phyloP scores from a whole-genome alignment of 2,113 vertebrate genomes.

The Sterrhoptilus dennistouni region DNA sequence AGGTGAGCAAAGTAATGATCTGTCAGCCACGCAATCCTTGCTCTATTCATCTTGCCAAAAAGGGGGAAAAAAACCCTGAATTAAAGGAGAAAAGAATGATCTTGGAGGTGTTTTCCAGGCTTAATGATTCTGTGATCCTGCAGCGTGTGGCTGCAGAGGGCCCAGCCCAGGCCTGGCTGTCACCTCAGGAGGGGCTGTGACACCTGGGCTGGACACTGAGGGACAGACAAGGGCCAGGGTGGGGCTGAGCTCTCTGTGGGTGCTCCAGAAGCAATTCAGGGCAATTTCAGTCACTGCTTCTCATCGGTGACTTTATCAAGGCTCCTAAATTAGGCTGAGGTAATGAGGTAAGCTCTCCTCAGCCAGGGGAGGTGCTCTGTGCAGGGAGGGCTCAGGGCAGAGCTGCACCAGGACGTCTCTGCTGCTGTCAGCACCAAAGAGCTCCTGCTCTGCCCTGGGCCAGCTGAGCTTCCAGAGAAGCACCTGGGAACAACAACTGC shows the following conservation, averaged over 20 bases:
- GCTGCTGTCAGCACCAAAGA: too few relatives aligned
- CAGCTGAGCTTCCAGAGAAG: not conserved
- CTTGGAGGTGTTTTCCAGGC: not conserved
- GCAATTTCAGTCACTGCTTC: too few relatives aligned
- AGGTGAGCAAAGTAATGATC: not conserved
- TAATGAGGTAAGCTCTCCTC: too few relatives aligned
- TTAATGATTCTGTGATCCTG: not conserved
- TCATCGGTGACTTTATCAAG: too few relatives aligned
- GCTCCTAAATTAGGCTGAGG: too few relatives aligned
- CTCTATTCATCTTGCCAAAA: not conserved
- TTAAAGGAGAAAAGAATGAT: not conserved
- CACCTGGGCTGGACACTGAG: not conserved
- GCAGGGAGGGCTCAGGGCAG: too few relatives aligned
- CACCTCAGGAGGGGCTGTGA: not conserved
- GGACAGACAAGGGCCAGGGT: not conserved
- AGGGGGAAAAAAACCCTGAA: not conserved
- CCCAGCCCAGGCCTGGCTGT: not conserved
- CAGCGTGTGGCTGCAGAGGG: not conserved
- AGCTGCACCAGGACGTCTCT: too few relatives aligned
- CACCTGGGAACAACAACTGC: not conserved
- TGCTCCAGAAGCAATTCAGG: not conserved
- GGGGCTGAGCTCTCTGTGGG: not conserved
- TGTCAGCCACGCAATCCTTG: not conserved
- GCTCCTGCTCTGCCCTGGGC: not conserved
- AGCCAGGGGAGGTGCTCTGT: too few relatives aligned